These are phyloP conservation scores for Diabrotica balteata DNA, from an alignment of 2,888 invertebrate genomes.

Conservation along the genomic window DNA sequence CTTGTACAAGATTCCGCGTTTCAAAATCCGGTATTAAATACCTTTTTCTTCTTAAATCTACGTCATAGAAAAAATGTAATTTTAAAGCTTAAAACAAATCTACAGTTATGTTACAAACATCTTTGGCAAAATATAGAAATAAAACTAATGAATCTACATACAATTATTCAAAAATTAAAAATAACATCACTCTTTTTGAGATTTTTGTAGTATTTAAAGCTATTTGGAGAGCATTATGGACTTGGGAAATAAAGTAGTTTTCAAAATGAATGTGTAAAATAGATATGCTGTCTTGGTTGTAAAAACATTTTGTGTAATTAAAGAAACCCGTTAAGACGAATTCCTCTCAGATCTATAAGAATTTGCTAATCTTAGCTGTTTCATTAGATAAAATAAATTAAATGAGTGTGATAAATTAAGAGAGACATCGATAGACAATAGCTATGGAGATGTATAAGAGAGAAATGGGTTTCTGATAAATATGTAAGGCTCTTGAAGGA, in stretches of 20 bases:
- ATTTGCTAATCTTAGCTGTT: too few species aligned
- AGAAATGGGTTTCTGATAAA: too few species aligned
- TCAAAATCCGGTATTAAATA: slow-evolving; percentile 20
- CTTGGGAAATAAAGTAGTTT: not conserved
- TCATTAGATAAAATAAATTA: too few species aligned
- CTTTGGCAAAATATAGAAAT: slow-evolving; percentile 21
- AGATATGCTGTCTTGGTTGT: too few species aligned
- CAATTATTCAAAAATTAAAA: slow-evolving; percentile 1
- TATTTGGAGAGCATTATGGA: slow-evolving; percentile 25
- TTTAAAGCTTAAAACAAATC: slow-evolving; percentile 21
- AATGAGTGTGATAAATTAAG: too few species aligned
- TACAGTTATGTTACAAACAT: slow-evolving; percentile 19
- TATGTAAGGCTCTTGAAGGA: too few species aligned
- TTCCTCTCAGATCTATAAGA: too few species aligned
- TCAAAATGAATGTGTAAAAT: too few species aligned
- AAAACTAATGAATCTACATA: slow-evolving; percentile 8
- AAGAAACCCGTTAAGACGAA: too few species aligned
- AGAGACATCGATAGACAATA: too few species aligned
- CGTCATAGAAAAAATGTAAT: slow-evolving; percentile 17
- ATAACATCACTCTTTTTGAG: slow-evolving; percentile 17
- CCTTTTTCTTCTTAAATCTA: slow-evolving; percentile 17
- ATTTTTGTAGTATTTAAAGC: slow-evolving; percentile 24
- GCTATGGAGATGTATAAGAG: too few species aligned
- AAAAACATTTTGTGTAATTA: too few species aligned
- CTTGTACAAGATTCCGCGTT: slow-evolving; percentile 1